Evolutionary conservation across 2,888 invertebrate genomes (phyloP), one percentile per base, ranked within the genome.

Genomic region (Falcaria lacertinaria): DNA sequence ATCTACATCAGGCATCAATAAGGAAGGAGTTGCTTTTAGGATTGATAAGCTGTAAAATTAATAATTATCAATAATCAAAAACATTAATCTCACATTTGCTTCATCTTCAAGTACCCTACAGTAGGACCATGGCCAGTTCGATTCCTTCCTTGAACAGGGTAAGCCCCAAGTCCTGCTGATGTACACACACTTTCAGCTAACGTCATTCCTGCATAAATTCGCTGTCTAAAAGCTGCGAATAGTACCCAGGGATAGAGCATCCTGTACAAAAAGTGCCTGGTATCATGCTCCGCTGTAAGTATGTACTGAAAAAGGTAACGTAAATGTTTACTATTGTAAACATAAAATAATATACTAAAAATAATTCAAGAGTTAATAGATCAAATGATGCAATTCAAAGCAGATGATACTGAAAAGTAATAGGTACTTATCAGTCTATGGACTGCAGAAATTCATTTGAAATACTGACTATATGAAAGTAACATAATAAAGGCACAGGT

Each of bases 101-200:
- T 88, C 15, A 95, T 74, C 50, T 90, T 90, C 54, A 90, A 81
- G 64, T 94, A 95, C 50, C 93, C 91, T 45, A 91, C 90, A 16
- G 94, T 93, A 0, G 98, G 98, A 1, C 98, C 99, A 64, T 93
- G 91, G 0, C 98, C 98, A 44, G 94, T 90, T 57, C 91, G 91
- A n/a, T 96, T 92, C 42, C 92, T 90, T 0, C 93, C 91, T 22
- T 90, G 87, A 0, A 89, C 89, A 0, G 98, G 98, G 80, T 99
- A 99, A 0, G 96, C 96, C 1, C 98, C 99, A 11, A 99, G 87
- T 0, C 97, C 97, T 1, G 96, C 94, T 77, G 95, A 93, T 13
- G 96, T 96, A 69, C 98, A 98, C n/a, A 96, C 96, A 74, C 96
- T 95, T 80, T 98, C 98, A 0, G 98, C 95, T 42, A 98, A 76